phyloP scores from a whole-genome alignment of 2,113 vertebrate genomes.

The Bujurquina vittata region DNA sequence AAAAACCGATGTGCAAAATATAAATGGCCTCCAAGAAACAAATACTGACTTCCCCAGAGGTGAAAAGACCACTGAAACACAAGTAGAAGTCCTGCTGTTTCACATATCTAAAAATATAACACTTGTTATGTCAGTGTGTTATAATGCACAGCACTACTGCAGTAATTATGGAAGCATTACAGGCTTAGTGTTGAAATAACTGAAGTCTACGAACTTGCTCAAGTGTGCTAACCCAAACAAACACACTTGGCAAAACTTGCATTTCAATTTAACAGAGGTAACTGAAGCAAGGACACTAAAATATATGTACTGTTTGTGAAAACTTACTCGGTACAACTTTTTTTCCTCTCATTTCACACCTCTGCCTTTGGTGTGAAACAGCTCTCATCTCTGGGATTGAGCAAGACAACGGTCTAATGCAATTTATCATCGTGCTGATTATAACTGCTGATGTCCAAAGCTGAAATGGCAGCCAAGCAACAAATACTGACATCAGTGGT shows the following conservation, averaged over 20 bases:
- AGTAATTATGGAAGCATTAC: background rate
- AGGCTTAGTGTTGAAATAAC: background rate
- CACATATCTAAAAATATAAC: background rate
- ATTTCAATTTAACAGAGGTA: background rate
- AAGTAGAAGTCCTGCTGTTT: background rate
- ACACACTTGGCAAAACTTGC: background rate
- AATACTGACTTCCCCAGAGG: background rate
- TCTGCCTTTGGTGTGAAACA: background rate
- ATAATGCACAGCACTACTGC: background rate
- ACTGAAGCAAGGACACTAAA: background rate
- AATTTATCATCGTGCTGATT: background rate
- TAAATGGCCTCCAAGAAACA: background rate
- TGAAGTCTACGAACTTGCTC: background rate
- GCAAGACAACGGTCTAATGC: background rate
- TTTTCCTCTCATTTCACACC: background rate
- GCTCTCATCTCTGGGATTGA: background rate
- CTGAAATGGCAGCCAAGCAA: slow-evolving; percentile 23
- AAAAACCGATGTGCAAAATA: background rate
- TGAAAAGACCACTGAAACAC: background rate
- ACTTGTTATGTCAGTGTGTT: background rate
- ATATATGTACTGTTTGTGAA: background rate
- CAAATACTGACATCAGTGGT: slow-evolving; percentile 1
- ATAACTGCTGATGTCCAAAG: background rate
- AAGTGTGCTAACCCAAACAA: background rate
- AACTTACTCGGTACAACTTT: background rate